Conservation (phyloP, 2,888 invertebrate genomes). For the Drosophila multiciliata region DNA sequence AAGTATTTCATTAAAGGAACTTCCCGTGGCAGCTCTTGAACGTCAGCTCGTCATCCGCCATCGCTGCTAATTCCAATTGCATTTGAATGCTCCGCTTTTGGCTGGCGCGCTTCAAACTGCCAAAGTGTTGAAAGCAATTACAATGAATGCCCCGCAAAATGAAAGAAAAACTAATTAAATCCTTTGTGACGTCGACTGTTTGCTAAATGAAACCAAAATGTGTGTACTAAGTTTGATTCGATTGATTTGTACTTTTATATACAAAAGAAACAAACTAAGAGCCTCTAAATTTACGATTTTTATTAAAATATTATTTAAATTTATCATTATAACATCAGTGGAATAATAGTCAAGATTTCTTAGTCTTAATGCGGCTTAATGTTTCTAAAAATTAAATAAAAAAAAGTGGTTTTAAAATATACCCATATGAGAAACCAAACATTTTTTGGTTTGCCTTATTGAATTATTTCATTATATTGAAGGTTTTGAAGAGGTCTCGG, state of each 20-base stretch:
- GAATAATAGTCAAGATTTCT: no score
- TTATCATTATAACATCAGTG: background rate
- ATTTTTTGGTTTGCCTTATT: no score
- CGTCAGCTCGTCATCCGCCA: conserved; percentile 18
- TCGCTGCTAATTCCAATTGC: conserved; percentile 34
- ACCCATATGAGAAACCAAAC: no score
- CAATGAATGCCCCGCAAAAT: conserved; percentile 60
- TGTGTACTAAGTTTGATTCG: conserved; percentile 23
- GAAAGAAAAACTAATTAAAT: conserved; percentile 84
- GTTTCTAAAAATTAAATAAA: no score
- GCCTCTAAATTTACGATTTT: no score
- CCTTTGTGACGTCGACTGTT: conserved; percentile 63
- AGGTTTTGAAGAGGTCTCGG: background rate
- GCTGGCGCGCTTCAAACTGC: conserved; percentile 27
- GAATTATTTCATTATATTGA: background rate
- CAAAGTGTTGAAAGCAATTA: conserved; percentile 73
- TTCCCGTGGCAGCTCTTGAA: conserved; percentile 22
- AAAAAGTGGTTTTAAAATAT: no score
- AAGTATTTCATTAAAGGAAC: conserved; percentile 73
- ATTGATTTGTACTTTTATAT: conserved; percentile 26
- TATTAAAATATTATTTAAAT: background rate
- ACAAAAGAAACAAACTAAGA: no score
- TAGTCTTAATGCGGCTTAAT: no score
- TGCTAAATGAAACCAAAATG: conserved; percentile 32
- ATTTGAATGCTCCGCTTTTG: conserved; percentile 46